phyloP scores from a whole-genome alignment of 1,140 invertebrate genomes.

The Aphelinus atriplicis region DNA sequence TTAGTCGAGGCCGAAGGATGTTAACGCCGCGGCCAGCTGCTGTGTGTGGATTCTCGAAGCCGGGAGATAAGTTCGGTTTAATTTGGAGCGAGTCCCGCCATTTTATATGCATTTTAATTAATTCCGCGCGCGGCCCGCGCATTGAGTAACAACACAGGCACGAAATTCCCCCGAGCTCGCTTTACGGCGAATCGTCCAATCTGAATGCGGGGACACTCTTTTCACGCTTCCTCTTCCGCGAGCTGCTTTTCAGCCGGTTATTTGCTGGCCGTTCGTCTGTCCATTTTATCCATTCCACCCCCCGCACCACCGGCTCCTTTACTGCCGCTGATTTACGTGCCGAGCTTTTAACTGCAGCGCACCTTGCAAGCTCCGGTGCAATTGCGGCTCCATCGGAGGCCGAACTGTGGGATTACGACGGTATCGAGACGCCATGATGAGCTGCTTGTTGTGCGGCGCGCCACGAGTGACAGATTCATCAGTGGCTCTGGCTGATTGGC shows the following conservation, averaged over 20 bases:
- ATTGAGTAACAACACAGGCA: no score
- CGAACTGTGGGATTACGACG: no score
- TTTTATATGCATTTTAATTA: slow-evolving; percentile 58
- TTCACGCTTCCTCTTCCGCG: slow-evolving; percentile 27
- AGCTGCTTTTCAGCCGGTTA: slow-evolving; percentile 29
- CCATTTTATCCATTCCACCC: slow-evolving; percentile 8
- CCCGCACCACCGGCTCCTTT: slow-evolving; percentile 44
- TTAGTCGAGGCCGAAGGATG: slow-evolving; percentile 28
- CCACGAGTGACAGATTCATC: no score
- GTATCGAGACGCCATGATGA: no score
- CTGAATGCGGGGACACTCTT: slow-evolving; percentile 33
- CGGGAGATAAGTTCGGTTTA: slow-evolving; percentile 49
- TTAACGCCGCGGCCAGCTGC: slow-evolving; percentile 25
- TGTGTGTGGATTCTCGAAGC: slow-evolving; percentile 25
- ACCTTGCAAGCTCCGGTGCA: no score
- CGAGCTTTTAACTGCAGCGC: slow-evolving; percentile 48
- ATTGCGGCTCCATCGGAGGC: no score
- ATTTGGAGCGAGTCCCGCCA: slow-evolving; percentile 44
- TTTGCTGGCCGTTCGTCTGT: slow-evolving; percentile 51
- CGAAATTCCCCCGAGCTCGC: neutral
- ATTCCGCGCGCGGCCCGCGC: slow-evolving; percentile 41
- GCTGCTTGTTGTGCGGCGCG: no score
- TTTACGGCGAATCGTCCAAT: slow-evolving; percentile 47
- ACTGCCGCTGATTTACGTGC: slow-evolving; percentile 49
- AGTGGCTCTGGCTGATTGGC: no score